Evolutionary conservation across 2,888 invertebrate genomes (phyloP).

Genomic region (Andrena bicolor): DNA sequence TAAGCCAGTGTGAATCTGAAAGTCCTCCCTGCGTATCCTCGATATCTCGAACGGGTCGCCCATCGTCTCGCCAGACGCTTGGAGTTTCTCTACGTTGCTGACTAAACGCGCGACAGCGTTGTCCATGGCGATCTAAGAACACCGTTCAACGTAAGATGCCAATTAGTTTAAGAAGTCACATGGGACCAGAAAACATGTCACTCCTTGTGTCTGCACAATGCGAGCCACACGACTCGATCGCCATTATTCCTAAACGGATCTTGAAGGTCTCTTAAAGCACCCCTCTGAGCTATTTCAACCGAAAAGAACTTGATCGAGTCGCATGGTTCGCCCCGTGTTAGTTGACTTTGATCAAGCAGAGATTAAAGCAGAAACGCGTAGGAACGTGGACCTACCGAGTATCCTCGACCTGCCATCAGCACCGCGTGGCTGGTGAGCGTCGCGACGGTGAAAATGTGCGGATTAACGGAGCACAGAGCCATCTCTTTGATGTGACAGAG

Average conservation of each 20-base stretch:
- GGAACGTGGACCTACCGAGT: slow-evolving; percentile 87
- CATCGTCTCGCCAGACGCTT: slow-evolving; percentile 89
- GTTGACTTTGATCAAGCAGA: too few species aligned
- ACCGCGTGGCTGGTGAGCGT: slow-evolving; percentile 95
- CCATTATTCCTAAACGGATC: too few species aligned
- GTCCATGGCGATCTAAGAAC: slow-evolving; percentile 87
- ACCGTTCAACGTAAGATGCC: background rate
- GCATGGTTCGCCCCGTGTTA: too few species aligned
- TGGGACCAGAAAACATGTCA: too few species aligned
- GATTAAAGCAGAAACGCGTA: background rate
- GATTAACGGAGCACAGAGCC: slow-evolving; percentile 90
- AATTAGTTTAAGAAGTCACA: background rate
- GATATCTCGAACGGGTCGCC: slow-evolving; percentile 95
- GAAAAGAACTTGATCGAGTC: too few species aligned
- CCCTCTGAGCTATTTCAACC: too few species aligned
- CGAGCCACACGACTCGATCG: too few species aligned
- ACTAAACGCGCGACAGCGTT: slow-evolving; percentile 87
- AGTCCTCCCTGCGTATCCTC: slow-evolving; percentile 91
- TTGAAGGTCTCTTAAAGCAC: too few species aligned
- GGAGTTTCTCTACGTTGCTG: slow-evolving; percentile 88
- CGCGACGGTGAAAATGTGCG: slow-evolving; percentile 95
- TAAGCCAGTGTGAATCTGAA: slow-evolving; percentile 88
- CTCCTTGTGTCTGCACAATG: too few species aligned
- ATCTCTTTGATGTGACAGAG: slow-evolving; percentile 91
- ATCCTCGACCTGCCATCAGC: slow-evolving; percentile 89